Evolutionary conservation across 92 coral and sea anemone species (phyloP).

Genomic region (Porites lobata): DNA sequence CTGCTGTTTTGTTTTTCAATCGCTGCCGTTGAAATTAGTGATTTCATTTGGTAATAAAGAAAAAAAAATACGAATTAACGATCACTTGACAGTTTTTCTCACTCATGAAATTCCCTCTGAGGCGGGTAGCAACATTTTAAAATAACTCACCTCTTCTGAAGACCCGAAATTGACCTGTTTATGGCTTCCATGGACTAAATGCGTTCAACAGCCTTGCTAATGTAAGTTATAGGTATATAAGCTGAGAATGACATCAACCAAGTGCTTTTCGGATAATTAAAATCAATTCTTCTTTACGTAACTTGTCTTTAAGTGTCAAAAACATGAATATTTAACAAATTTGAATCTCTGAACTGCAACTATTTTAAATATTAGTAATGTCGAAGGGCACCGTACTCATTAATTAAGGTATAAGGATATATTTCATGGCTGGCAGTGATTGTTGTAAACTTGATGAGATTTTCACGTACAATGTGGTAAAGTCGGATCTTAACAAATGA

Average conservation of each 20-base stretch:
- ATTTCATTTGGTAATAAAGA: background rate
- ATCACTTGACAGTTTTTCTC: background rate
- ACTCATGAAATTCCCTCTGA: background rate
- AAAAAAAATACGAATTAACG: background rate
- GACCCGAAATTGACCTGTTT: background rate
- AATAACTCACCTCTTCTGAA: conserved; percentile 17
- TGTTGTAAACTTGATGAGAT: conserved; percentile 16
- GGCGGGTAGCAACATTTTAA: background rate
- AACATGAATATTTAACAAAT: conserved; percentile 42
- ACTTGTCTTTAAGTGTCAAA: conserved; percentile 28
- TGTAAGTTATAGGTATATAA: background rate
- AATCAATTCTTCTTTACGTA: conserved; percentile 16
- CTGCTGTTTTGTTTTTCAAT: background rate
- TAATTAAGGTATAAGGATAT: background rate
- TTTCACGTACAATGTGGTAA: background rate
- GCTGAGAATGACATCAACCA: conserved; percentile 22
- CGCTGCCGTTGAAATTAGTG: background rate
- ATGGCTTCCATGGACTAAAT: background rate
- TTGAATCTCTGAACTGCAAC: background rate
- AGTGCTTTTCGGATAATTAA: conserved; percentile 33
- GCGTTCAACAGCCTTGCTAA: background rate
- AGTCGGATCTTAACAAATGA: conserved; percentile 4
- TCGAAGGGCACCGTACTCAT: background rate
- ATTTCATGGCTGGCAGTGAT: conserved; percentile 1
- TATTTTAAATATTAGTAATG: background rate